A percentile compares a stretch with the other conserved stretches of the same genome.
These are phyloP conservation scores for Dipus sagitta DNA, from an alignment of 2,797 vertebrate genomes.

Conservation along the genomic window DNA sequence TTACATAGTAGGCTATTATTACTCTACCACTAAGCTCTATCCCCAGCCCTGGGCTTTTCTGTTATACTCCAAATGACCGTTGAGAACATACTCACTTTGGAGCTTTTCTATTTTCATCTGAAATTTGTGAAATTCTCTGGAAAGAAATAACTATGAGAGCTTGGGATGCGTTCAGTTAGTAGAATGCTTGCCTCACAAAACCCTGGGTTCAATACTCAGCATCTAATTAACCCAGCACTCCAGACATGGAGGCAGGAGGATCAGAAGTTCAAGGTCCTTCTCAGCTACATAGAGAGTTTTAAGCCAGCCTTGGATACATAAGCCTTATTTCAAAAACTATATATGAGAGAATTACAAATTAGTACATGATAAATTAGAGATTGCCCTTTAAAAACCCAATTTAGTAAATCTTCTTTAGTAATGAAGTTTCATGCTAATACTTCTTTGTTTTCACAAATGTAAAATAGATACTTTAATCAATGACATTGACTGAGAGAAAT, in stretches of 20 bases:
- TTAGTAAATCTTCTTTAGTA: constrained; percentile 32
- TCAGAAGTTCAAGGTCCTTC: too few relatives aligned
- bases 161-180: too few relatives aligned
- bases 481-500: not conserved
- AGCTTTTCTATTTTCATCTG: not conserved
- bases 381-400: not conserved
- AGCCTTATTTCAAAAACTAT: too few relatives aligned
- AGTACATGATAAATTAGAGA: too few relatives aligned
- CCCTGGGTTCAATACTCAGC: too few relatives aligned
- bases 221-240: too few relatives aligned
- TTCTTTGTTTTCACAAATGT: not conserved
- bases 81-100: not conserved
- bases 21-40: not conserved
- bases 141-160: constrained; percentile 50
- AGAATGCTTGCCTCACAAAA: too few relatives aligned
- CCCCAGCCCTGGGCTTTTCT: not conserved
- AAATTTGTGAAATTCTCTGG: constrained; percentile 59
- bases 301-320: too few relatives aligned
- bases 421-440: not conserved
- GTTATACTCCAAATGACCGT: not conserved
- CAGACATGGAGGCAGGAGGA: too few relatives aligned
- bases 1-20: not conserved
- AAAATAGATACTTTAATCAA: constrained; percentile 47
- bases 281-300: too few relatives aligned
- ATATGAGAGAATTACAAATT: too few relatives aligned